phyloP scores from a whole-genome alignment of 2,797 vertebrate species.

The Pteropus rufus region DNA sequence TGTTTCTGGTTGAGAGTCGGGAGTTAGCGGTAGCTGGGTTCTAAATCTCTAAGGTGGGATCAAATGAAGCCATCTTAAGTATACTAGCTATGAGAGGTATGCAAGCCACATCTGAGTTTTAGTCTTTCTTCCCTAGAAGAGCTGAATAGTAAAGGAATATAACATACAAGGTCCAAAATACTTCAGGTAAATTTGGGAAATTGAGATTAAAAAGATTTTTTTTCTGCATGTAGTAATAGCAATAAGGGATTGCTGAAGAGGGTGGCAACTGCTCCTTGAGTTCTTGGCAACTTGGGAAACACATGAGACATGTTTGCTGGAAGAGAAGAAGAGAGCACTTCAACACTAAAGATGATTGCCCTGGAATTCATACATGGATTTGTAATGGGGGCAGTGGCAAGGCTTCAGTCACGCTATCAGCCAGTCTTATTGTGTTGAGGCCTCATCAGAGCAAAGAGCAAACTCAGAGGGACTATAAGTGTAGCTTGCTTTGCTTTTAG shows the following conservation, averaged over 20 bases:
- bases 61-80: constrained; percentile 47
- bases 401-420: constrained; percentile 78
- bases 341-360: constrained; percentile 69
- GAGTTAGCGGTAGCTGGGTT: constrained; percentile 32
- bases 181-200: neutral
- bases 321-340: constrained; percentile 82
- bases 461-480: constrained; percentile 80
- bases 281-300: constrained; percentile 1
- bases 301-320: constrained; percentile 69
- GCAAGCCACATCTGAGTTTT: neutral
- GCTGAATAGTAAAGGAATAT: neutral
- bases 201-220: neutral
- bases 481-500: constrained; percentile 79
- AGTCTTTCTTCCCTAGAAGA: neutral
- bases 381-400: constrained; percentile 73
- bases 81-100: neutral
- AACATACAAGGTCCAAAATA: neutral
- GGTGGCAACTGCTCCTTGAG: constrained; percentile 52
- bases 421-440: constrained; percentile 79
- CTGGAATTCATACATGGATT: constrained; percentile 73
- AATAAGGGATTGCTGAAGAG: neutral
- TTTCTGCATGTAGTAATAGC: neutral
- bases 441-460: constrained; percentile 83
- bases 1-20: neutral
- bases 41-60: constrained; percentile 39